phyloP scores from a whole-genome alignment of 2,797 vertebrate genomes.

The Rhincodon typus region DNA sequence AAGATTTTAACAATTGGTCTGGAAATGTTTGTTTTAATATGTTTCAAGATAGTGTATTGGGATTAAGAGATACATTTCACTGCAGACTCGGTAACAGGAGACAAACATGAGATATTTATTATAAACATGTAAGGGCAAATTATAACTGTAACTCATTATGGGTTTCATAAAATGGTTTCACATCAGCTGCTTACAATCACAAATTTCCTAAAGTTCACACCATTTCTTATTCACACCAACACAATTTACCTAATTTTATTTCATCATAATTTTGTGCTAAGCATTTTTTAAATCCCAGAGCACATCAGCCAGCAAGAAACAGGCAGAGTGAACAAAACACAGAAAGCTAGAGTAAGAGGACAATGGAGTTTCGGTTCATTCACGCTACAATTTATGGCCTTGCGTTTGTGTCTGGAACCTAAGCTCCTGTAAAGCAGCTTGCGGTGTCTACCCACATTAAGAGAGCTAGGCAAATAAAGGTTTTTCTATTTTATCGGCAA shows the following conservation, averaged over 20 bases:
- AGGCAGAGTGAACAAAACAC: neutral
- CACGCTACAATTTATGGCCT: neutral
- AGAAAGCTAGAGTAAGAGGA: neutral
- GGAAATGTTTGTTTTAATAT: neutral
- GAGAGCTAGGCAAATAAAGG: neutral
- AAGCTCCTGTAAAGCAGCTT: neutral
- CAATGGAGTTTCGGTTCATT: neutral
- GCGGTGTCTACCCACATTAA: neutral
- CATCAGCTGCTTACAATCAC: neutral
- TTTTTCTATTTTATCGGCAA: neutral
- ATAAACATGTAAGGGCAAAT: constrained; percentile 20
- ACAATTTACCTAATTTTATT: neutral
- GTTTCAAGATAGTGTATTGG: neutral
- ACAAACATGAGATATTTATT: neutral
- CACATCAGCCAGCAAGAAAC: neutral
- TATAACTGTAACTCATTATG: neutral
- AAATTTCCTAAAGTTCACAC: neutral
- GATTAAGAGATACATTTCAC: neutral
- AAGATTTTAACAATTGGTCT: neutral
- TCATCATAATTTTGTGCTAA: neutral
- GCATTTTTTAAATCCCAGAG: neutral
- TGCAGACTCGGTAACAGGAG: neutral
- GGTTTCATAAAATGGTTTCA: neutral
- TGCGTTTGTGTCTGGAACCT: neutral
- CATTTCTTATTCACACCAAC: neutral